These are phyloP conservation scores for Rhynchopsitta pachyrhyncha DNA, from an alignment of 2,113 vertebrate genomes.

Conservation along the genomic window DNA sequence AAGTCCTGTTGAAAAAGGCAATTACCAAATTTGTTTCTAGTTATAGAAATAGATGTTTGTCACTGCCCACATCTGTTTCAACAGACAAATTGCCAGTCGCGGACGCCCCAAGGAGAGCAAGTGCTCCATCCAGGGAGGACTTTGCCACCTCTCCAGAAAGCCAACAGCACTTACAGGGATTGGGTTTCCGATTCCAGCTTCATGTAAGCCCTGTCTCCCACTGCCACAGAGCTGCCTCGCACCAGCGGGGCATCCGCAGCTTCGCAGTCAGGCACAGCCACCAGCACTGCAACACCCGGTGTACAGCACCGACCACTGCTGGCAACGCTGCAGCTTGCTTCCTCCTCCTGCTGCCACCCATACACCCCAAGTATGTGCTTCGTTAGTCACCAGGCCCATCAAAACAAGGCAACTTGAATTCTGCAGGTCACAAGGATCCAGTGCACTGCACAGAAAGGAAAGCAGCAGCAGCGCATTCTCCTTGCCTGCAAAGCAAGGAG, in stretches of 20 bases:
- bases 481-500: rapidly evolving
- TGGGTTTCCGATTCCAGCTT: background rate
- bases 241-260: background rate
- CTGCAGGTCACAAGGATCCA: background rate
- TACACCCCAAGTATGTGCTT: rapidly evolving
- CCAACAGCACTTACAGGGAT: background rate
- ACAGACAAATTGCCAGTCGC: constrained; percentile 75
- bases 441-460: background rate
- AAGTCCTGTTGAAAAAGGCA: constrained; percentile 74
- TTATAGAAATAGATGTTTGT: constrained; percentile 83
- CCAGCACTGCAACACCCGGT: background rate
- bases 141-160: constrained; percentile 21
- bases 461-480: background rate
- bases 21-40: constrained; percentile 79
- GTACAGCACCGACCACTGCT: background rate
- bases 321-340: rapidly evolving
- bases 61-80: constrained; percentile 80
- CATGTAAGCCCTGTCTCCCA: background rate
- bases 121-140: constrained; percentile 26
- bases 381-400: background rate
- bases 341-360: background rate
- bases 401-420: background rate
- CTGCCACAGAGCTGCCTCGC: rapidly evolving
- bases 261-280: background rate
- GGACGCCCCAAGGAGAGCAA: constrained; percentile 53